A percentile compares a stretch with the other conserved stretches of the same genome.
Conservation (phyloP, 1,140 invertebrate species). For the Leptopilina clavipes region DNA sequence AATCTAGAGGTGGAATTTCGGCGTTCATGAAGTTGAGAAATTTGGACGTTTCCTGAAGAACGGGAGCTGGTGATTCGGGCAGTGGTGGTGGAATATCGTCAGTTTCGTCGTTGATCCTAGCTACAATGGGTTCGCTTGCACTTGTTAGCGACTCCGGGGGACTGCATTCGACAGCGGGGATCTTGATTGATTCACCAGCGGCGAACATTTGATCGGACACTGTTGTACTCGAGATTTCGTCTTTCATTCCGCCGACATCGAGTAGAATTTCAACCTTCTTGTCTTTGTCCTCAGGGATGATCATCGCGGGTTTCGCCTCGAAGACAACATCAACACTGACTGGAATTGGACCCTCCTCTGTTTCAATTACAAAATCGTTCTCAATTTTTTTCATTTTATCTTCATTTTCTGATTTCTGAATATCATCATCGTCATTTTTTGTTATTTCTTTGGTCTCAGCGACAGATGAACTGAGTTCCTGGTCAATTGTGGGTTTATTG, state of each 20-base stretch:
- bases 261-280: slow-evolving; percentile 40
- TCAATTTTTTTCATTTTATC: slow-evolving; percentile 21
- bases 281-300: slow-evolving; percentile 49
- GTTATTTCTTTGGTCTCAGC: background rate
- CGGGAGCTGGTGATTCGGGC: slow-evolving; percentile 61
- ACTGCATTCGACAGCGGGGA: background rate
- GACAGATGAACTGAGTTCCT: too few species aligned
- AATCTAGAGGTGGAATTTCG: background rate
- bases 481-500: too few species aligned
- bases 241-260: slow-evolving; percentile 41
- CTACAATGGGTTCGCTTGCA: background rate
- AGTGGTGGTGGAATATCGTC: slow-evolving; percentile 59
- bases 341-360: slow-evolving; percentile 57
- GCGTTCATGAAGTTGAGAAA: slow-evolving; percentile 48
- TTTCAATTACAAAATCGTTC: slow-evolving; percentile 29
- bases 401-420: too few species aligned
- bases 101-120: slow-evolving; percentile 6
- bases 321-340: slow-evolving; percentile 45
- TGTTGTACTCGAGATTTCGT: slow-evolving; percentile 11
- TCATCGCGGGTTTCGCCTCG: slow-evolving; percentile 47
- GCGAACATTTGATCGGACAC: slow-evolving; percentile 8
- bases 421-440: background rate
- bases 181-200: slow-evolving; percentile 30
- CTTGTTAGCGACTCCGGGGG: background rate
- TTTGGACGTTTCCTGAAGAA: slow-evolving; percentile 47